Conservation (phyloP, 2,797 vertebrate species). For the Crenichthys baileyi region DNA sequence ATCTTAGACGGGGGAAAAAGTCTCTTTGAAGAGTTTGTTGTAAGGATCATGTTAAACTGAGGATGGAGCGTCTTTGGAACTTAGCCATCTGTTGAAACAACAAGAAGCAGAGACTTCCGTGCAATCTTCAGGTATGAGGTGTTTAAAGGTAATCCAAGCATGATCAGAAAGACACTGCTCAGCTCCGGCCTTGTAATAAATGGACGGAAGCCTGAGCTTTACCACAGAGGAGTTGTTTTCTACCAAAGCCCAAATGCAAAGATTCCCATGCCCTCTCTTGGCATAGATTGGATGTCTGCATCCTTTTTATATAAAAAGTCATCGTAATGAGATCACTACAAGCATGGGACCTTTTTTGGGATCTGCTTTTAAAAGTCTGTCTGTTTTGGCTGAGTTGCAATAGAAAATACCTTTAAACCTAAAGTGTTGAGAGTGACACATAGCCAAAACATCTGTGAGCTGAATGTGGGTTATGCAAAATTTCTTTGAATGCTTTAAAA, state of each 20-base stretch:
- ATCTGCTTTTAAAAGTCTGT: conserved; percentile 54
- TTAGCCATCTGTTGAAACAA: conserved; percentile 55
- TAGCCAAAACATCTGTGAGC: conserved; percentile 35
- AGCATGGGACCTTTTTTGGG: conserved; percentile 49
- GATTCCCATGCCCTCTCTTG: conserved; percentile 48
- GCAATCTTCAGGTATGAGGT: conserved; percentile 74
- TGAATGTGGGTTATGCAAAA: not conserved
- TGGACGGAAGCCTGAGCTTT: conserved; percentile 58
- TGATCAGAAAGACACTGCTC: conserved; percentile 47
- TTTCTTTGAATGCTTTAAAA: not conserved
- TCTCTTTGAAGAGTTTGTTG: conserved; percentile 63
- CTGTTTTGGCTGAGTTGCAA: conserved; percentile 64
- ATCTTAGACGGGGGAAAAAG: conserved; percentile 36
- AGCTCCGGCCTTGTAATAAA: conserved; percentile 67
- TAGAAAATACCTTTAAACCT: conserved; percentile 68
- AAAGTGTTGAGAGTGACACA: conserved; percentile 60
- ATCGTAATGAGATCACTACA: conserved; percentile 59
- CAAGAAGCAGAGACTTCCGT: conserved; percentile 66
- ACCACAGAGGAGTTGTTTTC: conserved; percentile 52
- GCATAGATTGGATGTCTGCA: conserved; percentile 29
- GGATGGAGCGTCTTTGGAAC: conserved; percentile 70
- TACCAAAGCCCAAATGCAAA: conserved; percentile 43
- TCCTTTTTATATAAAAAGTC: conserved; percentile 53
- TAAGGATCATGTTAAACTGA: conserved; percentile 67
- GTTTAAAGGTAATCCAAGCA: conserved; percentile 77